Conservation (phyloP, 2,888 invertebrate species). For the Galerucella pusilla region DNA sequence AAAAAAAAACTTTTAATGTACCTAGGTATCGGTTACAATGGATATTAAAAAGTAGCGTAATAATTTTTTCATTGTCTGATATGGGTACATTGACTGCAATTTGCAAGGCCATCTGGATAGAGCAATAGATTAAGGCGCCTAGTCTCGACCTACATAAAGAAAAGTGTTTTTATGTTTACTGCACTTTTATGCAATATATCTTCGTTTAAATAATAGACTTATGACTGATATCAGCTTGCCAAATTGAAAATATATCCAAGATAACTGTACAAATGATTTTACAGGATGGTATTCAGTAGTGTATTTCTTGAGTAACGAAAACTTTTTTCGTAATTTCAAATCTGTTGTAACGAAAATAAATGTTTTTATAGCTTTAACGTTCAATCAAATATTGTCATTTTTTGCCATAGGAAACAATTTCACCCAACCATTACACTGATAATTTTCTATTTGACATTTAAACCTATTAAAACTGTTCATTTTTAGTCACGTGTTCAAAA, state of each 20-base stretch:
- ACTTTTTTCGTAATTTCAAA: neutral
- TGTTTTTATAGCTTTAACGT: too few relatives aligned
- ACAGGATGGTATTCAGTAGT: neutral
- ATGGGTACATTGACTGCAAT: conserved; percentile 41
- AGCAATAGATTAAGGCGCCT: conserved; percentile 50
- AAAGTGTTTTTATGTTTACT: conserved; percentile 37
- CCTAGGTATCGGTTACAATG: neutral
- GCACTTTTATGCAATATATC: conserved; percentile 31
- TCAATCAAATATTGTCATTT: too few relatives aligned
- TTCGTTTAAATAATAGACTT: conserved; percentile 1
- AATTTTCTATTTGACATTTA: too few relatives aligned
- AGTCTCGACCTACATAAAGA: conserved; percentile 52
- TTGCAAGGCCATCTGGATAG: conserved; percentile 55
- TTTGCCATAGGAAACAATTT: too few relatives aligned
- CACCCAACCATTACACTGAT: too few relatives aligned
- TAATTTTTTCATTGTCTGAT: conserved; percentile 47
- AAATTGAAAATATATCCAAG: neutral
- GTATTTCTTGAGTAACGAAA: neutral
- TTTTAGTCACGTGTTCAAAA: too few relatives aligned
- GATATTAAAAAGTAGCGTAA: neutral
- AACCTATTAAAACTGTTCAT: too few relatives aligned
- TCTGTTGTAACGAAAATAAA: neutral
- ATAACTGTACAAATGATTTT: neutral
- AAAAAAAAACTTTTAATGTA: neutral
- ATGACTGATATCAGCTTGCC: neutral